Evolutionary conservation across 2,113 vertebrate species (phyloP).

Genomic region (Carlito syrichta): DNA sequence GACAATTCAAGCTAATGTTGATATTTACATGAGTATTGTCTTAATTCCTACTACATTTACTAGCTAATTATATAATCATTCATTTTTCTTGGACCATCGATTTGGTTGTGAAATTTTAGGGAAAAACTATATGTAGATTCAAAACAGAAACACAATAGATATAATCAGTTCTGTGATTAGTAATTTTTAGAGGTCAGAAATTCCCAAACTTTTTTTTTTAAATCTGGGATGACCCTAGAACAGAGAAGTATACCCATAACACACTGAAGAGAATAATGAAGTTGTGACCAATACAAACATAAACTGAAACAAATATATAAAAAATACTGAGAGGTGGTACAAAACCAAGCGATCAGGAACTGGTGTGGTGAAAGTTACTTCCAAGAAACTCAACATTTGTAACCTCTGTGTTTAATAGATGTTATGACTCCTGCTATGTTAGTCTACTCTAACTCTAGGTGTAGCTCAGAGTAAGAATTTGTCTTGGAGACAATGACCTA

Average conservation of each 20-base stretch:
- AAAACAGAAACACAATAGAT: not conserved
- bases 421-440: not conserved
- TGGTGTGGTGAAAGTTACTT: not conserved
- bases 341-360: not conserved
- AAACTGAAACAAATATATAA: not conserved
- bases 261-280: not conserved
- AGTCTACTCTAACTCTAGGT: not conserved
- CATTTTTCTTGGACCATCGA: conserved; percentile 3
- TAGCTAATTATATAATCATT: conserved; percentile 22
- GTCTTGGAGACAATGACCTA: not conserved
- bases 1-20: conserved; percentile 38
- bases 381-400: not conserved
- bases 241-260: not conserved
- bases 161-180: not conserved
- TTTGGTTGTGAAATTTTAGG: conserved; percentile 49
- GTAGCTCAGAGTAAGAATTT: not conserved
- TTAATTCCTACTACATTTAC: not conserved
- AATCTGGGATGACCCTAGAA: not conserved
- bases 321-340: not conserved
- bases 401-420: not conserved
- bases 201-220: not conserved
- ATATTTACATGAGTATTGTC: conserved; percentile 25
- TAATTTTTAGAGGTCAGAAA: not conserved
- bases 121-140: conserved; percentile 41
- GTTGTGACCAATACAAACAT: not conserved